Base-by-base conservation (phyloP, 2,888 invertebrate genomes). In the Zygogramma bicolorata region DNA sequence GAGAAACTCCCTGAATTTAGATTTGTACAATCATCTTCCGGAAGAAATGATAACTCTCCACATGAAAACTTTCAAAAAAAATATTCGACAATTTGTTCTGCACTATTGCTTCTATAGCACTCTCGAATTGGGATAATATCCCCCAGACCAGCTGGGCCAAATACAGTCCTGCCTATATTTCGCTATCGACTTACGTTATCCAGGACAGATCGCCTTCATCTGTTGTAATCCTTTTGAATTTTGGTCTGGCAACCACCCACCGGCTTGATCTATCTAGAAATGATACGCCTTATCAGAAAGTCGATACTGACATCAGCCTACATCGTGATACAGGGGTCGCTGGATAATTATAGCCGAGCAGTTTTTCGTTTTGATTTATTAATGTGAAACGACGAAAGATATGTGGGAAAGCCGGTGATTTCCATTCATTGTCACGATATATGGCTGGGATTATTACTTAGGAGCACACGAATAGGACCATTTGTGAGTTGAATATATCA, bases 191-290 rank as follows among this genome's bases (percentile, higher is more conserved):
- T 42, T 42, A 42, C 18, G 15, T 18, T 42, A 42, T 18, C 15
- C 42, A 5, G 3, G 42, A 42, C 42, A 42, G 6, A 42, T 42
- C 42, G 34, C 13, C 18, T 42, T 15, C n/a, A 42, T 42, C 42
- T 42, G 42, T 42, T 6, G 42, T 42, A 42, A 42, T 61, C 61
- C 40, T 40, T 61, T 61, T 25, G 13, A 22, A 61, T 61, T 38
- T 38, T 13, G 20, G 38, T 61, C 61, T 61, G 40, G 38, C 61
- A 61, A 61, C 61, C 61, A 61, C 61, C 60, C 40, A 40, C 61
- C 22, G 22, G 40, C 38, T 40, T 22, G 25, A 61, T 61, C 61
- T 40, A 10, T 61, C n/a, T 38, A 38, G 31, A 22, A 40, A n/a
- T 61, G 40, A 61, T 61, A 40, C 61, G 34, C 20, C 22, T 40